Evolutionary conservation across 1,140 invertebrate species (phyloP).

Genomic region (Euborellia annulipes): DNA sequence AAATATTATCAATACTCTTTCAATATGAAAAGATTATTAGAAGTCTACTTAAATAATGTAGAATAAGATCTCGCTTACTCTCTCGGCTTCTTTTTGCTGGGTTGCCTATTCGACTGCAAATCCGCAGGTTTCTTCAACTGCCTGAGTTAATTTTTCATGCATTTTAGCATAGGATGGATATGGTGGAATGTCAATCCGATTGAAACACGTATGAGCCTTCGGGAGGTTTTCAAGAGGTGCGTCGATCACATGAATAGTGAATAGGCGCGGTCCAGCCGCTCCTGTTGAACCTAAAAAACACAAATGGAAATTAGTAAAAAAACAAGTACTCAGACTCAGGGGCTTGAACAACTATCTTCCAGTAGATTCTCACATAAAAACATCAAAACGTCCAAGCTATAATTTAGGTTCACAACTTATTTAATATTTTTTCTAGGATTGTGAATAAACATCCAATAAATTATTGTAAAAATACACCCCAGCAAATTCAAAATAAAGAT

Average conservation of each 20-base stretch:
- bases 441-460: too few species aligned
- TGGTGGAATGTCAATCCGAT: conserved; percentile 89
- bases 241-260: conserved; percentile 89
- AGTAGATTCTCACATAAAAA: too few species aligned
- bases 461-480: too few species aligned
- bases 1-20: too few species aligned
- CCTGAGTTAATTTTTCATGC: conserved; percentile 88
- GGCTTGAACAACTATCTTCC: too few species aligned
- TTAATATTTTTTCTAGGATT: too few species aligned
- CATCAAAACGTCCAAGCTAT: neutral
- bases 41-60: too few species aligned
- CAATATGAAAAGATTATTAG: too few species aligned
- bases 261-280: conserved; percentile 80
- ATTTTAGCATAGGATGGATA: conserved; percentile 86
- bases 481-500: too few species aligned
- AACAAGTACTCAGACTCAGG: neutral
- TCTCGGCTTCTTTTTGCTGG: too few species aligned
- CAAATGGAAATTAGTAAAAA: conserved; percentile 7
- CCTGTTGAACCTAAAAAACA: conserved; percentile 61
- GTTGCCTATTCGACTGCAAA: conserved; percentile 81
- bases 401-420: too few species aligned
- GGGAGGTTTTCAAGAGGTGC: conserved; percentile 84
- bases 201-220: conserved; percentile 97
- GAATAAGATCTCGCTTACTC: too few species aligned
- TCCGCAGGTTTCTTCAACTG: conserved; percentile 96